These are phyloP conservation scores for Silurus lanzhouensis DNA, from an alignment of 2,797 vertebrate genomes.

Conservation along the genomic window DNA sequence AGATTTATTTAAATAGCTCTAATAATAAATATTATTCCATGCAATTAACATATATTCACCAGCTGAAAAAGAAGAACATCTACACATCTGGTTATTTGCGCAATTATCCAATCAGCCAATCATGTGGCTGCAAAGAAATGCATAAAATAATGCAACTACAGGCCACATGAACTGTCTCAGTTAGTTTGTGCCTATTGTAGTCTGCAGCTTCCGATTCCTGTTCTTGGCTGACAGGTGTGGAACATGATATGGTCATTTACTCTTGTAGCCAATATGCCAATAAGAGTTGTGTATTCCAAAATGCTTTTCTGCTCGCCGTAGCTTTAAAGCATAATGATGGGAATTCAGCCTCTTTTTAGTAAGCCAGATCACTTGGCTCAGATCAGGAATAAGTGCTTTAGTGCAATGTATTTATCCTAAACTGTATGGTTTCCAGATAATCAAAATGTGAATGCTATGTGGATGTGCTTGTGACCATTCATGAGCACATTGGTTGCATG, in stretches of 20 bases:
- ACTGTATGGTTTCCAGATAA: too few relatives aligned
- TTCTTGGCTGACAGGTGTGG: not conserved
- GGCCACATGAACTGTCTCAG: not conserved
- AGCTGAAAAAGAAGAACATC: not conserved
- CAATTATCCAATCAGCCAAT: not conserved
- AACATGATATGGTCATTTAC: not conserved
- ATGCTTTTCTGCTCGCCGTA: not conserved
- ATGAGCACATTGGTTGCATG: too few relatives aligned
- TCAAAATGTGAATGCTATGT: too few relatives aligned
- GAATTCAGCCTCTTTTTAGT: too few relatives aligned
- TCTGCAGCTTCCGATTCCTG: not conserved
- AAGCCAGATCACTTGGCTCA: too few relatives aligned
- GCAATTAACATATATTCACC: not conserved
- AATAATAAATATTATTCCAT: not conserved
- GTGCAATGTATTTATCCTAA: too few relatives aligned
- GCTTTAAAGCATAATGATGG: too few relatives aligned
- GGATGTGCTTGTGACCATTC: too few relatives aligned
- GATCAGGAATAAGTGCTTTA: too few relatives aligned
- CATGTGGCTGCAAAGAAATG: not conserved
- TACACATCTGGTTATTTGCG: not conserved
- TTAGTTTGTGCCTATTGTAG: not conserved
- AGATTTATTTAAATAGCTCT: not conserved
- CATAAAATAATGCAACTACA: not conserved
- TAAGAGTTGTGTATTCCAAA: not conserved
- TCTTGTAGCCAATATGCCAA: not conserved